A percentile compares a stretch with the other conserved stretches of the same genome.
Evolutionary conservation across 2,113 vertebrate species (phyloP).

Genomic region (Balaeniceps rex): DNA sequence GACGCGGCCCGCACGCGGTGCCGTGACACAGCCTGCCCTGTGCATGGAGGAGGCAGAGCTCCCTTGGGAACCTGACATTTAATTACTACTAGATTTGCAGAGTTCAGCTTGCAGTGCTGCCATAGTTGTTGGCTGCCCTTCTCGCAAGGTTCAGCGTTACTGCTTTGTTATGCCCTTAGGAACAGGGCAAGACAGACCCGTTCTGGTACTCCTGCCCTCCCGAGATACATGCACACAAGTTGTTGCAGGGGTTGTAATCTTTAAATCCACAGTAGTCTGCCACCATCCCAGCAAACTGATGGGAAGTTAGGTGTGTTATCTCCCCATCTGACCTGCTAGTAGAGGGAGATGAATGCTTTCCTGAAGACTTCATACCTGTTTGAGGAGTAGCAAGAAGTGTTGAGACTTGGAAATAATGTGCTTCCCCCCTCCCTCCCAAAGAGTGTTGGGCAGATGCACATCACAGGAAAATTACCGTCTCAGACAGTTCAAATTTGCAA

Average conservation of each 20-base stretch:
- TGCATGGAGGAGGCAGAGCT: background rate
- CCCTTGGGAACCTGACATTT: background rate
- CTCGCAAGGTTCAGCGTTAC: accelerated
- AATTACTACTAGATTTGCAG: background rate
- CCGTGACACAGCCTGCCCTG: background rate
- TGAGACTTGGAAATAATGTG: background rate
- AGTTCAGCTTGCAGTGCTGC: background rate
- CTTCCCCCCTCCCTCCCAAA: background rate
- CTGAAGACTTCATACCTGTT: background rate
- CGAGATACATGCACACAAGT: accelerated
- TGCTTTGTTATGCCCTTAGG: accelerated
- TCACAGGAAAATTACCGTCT: background rate
- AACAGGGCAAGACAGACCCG: background rate
- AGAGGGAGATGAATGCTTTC: background rate
- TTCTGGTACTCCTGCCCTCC: background rate
- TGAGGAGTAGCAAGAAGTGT: background rate
- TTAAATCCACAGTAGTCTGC: background rate
- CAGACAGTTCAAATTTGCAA: background rate
- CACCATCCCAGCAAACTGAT: background rate
- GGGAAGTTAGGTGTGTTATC: background rate
- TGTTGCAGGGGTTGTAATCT: background rate
- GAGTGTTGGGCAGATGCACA: background rate
- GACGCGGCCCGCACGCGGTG: accelerated
- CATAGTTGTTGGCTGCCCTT: background rate
- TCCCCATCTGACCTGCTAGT: background rate